Conservation (phyloP, 2,797 vertebrate genomes). For the Siniperca scherzeri region DNA sequence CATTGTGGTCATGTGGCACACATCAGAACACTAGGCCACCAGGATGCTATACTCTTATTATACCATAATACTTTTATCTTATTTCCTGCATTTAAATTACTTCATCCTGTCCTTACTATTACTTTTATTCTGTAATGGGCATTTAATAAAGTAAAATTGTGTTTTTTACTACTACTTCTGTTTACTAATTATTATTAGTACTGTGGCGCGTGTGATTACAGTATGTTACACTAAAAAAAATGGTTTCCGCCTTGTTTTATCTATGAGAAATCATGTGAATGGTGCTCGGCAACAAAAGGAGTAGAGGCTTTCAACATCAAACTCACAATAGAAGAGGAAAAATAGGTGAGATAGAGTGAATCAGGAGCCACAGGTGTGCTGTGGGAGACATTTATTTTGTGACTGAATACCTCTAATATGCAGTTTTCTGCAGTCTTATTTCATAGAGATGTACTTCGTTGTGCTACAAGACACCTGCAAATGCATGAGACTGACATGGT, state of each 20-base stretch:
- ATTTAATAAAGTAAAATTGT: not conserved
- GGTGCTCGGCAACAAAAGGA: not conserved
- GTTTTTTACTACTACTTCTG: not conserved
- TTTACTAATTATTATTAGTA: not conserved
- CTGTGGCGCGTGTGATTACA: not conserved
- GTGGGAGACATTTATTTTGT: conserved; percentile 22
- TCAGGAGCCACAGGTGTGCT: conserved; percentile 42
- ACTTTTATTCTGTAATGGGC: not conserved
- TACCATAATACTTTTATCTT: not conserved
- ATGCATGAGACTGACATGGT: not conserved
- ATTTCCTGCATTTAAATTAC: not conserved
- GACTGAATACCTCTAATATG: conserved; percentile 19
- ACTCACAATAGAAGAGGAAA: not conserved
- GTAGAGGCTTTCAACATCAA: not conserved
- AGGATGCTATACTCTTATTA: not conserved
- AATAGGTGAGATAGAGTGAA: not conserved
- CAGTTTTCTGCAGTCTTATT: conserved; percentile 8
- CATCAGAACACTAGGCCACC: not conserved
- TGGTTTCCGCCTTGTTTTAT: not conserved
- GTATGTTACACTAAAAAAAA: not conserved
- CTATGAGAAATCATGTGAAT: not conserved
- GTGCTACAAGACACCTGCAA: conserved; percentile 51
- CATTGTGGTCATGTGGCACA: not conserved
- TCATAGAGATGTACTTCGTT: conserved; percentile 21
- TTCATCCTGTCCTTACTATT: not conserved